Percentiles rank a stretch among this genome's conserved stretches.
Conservation (phyloP, 2,113 vertebrate species). For the Cyanistes caeruleus region DNA sequence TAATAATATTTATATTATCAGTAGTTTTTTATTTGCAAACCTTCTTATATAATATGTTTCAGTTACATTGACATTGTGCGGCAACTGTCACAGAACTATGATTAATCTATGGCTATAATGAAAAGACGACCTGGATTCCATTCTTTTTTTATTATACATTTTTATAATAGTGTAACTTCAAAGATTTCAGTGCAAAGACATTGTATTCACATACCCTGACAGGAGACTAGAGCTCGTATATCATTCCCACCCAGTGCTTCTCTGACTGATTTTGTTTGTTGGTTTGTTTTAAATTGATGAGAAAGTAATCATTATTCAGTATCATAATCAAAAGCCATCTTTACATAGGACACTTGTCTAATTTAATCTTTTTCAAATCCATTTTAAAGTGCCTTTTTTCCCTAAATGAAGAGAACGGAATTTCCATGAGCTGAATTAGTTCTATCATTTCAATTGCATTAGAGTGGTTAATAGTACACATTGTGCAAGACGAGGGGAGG, state of each 20-base stretch:
- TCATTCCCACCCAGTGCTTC: not conserved
- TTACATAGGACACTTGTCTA: not conserved
- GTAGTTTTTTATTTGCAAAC: not conserved
- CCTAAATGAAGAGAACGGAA: not conserved
- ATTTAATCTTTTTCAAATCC: not conserved
- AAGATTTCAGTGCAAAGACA: not conserved
- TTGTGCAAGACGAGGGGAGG: not conserved
- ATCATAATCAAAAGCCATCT: not conserved
- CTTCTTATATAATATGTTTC: not conserved
- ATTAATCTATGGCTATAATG: not conserved
- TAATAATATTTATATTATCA: not conserved
- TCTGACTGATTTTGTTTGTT: not conserved
- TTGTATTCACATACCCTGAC: not conserved
- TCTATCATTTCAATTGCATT: not conserved
- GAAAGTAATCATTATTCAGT: not conserved
- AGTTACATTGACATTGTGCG: not conserved
- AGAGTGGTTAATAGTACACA: not conserved
- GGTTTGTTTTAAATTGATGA: not conserved
- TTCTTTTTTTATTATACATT: not conserved
- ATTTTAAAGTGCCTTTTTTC: not conserved
- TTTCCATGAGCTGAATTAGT: not conserved
- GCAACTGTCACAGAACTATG: not conserved
- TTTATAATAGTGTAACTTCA: slow-evolving; percentile 11
- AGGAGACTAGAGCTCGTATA: not conserved
- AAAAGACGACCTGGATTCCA: not conserved